Base-by-base conservation (phyloP, 2,888 invertebrate species). In the Byasa hedistus region DNA sequence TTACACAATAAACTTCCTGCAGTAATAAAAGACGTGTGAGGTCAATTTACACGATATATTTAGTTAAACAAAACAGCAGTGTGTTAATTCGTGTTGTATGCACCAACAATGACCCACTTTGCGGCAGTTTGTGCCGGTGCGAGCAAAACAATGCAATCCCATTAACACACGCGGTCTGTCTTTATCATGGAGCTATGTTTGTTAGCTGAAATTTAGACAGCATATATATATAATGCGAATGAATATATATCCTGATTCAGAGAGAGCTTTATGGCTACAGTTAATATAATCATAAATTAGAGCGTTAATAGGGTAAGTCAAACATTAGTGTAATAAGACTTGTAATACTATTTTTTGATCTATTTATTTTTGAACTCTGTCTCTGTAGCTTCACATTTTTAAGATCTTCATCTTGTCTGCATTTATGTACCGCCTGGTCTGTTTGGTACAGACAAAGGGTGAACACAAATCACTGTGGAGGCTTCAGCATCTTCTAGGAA, bases 131-230 rank as follows among this genome's bases (percentile, higher is more conserved):
- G 76, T 75, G 76, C 78, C 69, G 75, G 75, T 78, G 72, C 70
- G 76, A 78, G 72, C 76, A 76, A 79, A 79, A 80, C 81, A 81
- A 82, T 79, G 77, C 77, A 74, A 78, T 76, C 75, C 79, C 73
- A 80, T 82, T 79, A 79, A 74, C 75, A 68, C 68, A 72, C 68
- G 71, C 73, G 69, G 75, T 81, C 76, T 77, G 77, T 80, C 79
- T 83, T 79, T 81, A 81, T 81, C 80, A 76, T 70, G 58, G 64
- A 60, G 68, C 70, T 59, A 66, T 75, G 71, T 76, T 75, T 73
- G 75, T 74, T 75, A n/a, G 75, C 69, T 72, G 70, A 72, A 74
- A 76, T 75, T 76, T 73, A 69, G 58, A 55, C 59, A 66, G 57
- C 63, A 63, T 67, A n/a, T 22, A 22, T 52, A 23, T 36, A 23